Evolutionary conservation across 2,113 vertebrate genomes (phyloP), one percentile per base, ranked within the genome.

Genomic region (Sylvicapra grimmia): DNA sequence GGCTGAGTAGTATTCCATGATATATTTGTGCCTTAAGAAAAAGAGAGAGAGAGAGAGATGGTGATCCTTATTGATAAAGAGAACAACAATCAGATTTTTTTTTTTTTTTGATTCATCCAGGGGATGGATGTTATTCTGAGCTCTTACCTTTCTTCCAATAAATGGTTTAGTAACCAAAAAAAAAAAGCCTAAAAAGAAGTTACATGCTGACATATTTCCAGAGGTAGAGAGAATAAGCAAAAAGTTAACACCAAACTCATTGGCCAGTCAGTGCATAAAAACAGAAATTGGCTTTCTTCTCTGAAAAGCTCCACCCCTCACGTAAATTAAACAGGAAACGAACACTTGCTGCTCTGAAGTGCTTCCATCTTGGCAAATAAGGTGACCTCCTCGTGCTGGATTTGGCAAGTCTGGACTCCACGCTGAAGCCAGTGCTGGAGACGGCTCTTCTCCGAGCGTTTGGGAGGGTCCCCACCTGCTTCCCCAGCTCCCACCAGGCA

Each of bases 381-480:
- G 27, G 53, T 14, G 2, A n/a, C 54, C 61, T 33, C 0, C 36
- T 61, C 8, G 2, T 23, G 49, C 10, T 27, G 5, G 25, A 27
- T 51, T 56, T 80, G 56, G 36, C 49, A 49, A 16, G 44, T 63
- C 61, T 36, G 68, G 51, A n/a, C n/a, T 31, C 51, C 44, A 63
- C 0, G 15, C 53, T 1, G 5, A 44, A 88, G 59, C 72, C 75
- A 11, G 16, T 0, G 7, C 68, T 27, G 58, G 56, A 49, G 23
- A 80, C 3, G 1, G 65, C 31, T 40, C 47, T 72, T 90, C 54
- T 61, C 44, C 0, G 9, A 7, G 5, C 4, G 0, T 18, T 40
- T 79, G 36, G 25, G 61, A 36, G 47, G 16, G 31, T 36, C 10
- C 51, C 19, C 12, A 29, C 56, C 3, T 8, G 21, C 7, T 56